Percentiles rank a stretch among this genome's conserved stretches.
Evolutionary conservation across 2,113 vertebrate species (phyloP).

Genomic region (Hemiscyllium ocellatum): DNA sequence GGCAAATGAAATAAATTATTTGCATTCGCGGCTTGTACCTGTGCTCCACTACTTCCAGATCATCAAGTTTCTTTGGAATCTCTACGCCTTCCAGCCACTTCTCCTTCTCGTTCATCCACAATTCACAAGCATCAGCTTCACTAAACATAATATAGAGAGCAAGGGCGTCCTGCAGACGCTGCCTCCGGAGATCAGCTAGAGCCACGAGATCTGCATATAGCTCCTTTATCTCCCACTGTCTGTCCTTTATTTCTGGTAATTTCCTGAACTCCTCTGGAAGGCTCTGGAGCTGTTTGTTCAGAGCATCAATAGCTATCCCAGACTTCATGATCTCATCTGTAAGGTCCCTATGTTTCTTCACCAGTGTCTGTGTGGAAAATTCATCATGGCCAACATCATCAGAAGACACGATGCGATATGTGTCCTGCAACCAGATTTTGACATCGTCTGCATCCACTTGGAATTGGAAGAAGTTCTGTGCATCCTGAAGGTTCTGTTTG

Average conservation of each 20-base stretch:
- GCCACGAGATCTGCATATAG: slow-evolving; percentile 71
- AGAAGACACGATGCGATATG: slow-evolving; percentile 63
- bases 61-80: slow-evolving; percentile 81
- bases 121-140: slow-evolving; percentile 83
- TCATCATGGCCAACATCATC: slow-evolving; percentile 82
- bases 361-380: slow-evolving; percentile 71
- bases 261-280: slow-evolving; percentile 75
- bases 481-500: slow-evolving; percentile 73
- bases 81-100: slow-evolving; percentile 81
- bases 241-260: slow-evolving; percentile 72
- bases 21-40: slow-evolving; percentile 57
- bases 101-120: slow-evolving; percentile 93
- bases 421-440: slow-evolving; percentile 71
- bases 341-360: slow-evolving; percentile 73
- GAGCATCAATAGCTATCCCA: slow-evolving; percentile 62
- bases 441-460: slow-evolving; percentile 85
- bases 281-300: slow-evolving; percentile 65
- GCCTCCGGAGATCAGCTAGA: slow-evolving; percentile 69
- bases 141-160: slow-evolving; percentile 87
- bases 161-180: slow-evolving; percentile 75
- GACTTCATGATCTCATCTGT: slow-evolving; percentile 69
- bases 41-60: slow-evolving; percentile 86
- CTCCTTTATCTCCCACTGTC: slow-evolving; percentile 66
- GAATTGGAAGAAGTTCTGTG: slow-evolving; percentile 86
- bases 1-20: neutral